Evolutionary conservation across 2,113 vertebrate species (phyloP).

Genomic region (Catharus minimus): DNA sequence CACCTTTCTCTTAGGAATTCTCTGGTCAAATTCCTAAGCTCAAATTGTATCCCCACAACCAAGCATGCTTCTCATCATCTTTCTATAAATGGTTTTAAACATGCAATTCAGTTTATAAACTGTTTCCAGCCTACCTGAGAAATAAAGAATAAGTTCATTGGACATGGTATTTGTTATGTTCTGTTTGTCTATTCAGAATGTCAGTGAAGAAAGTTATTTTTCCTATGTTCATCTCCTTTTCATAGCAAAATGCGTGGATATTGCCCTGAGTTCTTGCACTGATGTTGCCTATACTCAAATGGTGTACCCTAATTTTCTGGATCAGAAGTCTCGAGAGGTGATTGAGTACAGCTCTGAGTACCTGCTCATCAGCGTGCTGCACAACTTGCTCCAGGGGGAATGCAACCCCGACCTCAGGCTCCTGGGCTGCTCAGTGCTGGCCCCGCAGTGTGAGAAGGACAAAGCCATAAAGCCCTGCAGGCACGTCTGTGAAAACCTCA

Average conservation of each 20-base stretch:
- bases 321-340: constrained; percentile 78
- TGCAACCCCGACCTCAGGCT: constrained; percentile 92
- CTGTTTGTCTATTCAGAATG: neutral
- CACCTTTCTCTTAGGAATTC: neutral
- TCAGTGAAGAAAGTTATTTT: neutral
- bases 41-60: neutral
- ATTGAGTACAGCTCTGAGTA: constrained; percentile 90
- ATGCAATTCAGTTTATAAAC: neutral
- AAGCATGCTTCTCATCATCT: neutral
- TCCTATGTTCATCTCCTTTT: neutral
- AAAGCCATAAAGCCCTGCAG: constrained; percentile 84
- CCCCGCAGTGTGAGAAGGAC: constrained; percentile 81
- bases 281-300: constrained; percentile 83
- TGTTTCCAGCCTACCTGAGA: neutral
- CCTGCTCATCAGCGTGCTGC: constrained; percentile 88
- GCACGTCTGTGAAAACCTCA: constrained; percentile 82
- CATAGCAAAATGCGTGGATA: constrained; percentile 81
- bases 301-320: constrained; percentile 87
- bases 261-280: constrained; percentile 85
- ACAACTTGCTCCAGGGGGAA: constrained; percentile 89
- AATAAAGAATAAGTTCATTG: neutral
- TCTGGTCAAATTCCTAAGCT: neutral
- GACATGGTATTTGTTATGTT: neutral
- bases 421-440: constrained; percentile 90
- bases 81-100: neutral